phyloP scores from a whole-genome alignment of 2,113 vertebrate species.

The Hepsetus odoe region DNA sequence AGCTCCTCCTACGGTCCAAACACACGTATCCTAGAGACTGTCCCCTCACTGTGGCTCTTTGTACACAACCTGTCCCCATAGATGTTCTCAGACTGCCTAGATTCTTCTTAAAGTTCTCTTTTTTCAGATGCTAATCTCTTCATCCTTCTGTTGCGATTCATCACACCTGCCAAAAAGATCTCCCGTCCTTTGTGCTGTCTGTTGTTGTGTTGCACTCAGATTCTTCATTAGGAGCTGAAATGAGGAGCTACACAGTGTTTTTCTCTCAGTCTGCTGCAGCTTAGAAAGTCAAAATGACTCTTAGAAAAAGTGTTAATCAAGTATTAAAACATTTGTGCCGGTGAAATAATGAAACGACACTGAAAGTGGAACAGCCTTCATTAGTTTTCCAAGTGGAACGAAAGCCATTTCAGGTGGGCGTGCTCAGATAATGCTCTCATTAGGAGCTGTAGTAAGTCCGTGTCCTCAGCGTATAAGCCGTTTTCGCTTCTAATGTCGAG shows the following conservation, averaged over 20 bases:
- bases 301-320: background rate
- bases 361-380: constrained; percentile 10
- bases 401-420: constrained; percentile 5
- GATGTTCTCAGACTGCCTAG: too few species aligned
- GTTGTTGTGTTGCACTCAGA: background rate
- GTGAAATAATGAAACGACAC: background rate
- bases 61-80: too few species aligned
- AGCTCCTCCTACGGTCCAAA: too few species aligned
- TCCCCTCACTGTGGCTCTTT: too few species aligned
- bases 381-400: constrained; percentile 2
- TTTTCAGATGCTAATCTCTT: background rate
- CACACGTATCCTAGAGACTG: too few species aligned
- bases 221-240: background rate
- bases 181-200: too few species aligned
- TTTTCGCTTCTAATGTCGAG: background rate
- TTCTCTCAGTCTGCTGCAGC: background rate
- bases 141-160: background rate
- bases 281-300: background rate
- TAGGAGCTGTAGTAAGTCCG: constrained; percentile 23
- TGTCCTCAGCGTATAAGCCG: too few species aligned
- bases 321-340: background rate
- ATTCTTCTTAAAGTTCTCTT: too few species aligned
- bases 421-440: constrained; percentile 36
- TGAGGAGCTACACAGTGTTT: background rate
- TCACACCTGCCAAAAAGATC: background rate